Conservation (phyloP, 2,888 invertebrate species). For the Eilema depressum region DNA sequence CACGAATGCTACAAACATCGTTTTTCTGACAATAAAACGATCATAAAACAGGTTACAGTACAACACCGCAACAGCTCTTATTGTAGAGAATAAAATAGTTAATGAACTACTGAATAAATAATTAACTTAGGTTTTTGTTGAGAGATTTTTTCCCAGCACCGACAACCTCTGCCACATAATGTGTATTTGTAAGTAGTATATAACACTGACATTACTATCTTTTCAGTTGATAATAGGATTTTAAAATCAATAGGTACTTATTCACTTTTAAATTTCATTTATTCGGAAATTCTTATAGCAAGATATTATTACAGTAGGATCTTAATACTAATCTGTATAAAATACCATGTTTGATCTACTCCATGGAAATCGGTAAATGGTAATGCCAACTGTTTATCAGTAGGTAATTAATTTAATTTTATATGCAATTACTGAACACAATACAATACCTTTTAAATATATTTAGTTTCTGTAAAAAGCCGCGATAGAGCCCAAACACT, state of each 20-base stretch:
- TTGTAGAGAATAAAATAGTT: too few relatives aligned
- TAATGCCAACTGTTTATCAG: constrained; percentile 21
- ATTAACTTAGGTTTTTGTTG: too few relatives aligned
- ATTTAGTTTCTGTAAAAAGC: constrained; percentile 12
- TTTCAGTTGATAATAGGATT: neutral
- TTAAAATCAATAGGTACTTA: constrained; percentile 5
- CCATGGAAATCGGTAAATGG: constrained; percentile 31
- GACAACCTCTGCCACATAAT: neutral
- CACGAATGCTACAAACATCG: neutral
- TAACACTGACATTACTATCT: neutral
- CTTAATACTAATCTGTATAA: constrained; percentile 71
- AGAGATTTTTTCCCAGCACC: neutral
- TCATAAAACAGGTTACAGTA: neutral
- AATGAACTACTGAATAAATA: too few relatives aligned
- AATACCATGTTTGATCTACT: constrained; percentile 57
- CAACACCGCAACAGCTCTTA: neutral
- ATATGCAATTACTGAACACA: constrained; percentile 32
- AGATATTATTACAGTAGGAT: constrained; percentile 73
- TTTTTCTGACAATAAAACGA: neutral
- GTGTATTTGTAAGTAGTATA: neutral
- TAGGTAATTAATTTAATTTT: constrained; percentile 25
- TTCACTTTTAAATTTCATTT: constrained; percentile 76
- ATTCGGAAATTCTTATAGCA: constrained; percentile 74
- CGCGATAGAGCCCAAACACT: constrained; percentile 19
- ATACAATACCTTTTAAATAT: constrained; percentile 12